Evolutionary conservation across 2,797 vertebrate species (phyloP), one percentile per base, ranked within the genome.

Genomic region (Pampus argenteus): DNA sequence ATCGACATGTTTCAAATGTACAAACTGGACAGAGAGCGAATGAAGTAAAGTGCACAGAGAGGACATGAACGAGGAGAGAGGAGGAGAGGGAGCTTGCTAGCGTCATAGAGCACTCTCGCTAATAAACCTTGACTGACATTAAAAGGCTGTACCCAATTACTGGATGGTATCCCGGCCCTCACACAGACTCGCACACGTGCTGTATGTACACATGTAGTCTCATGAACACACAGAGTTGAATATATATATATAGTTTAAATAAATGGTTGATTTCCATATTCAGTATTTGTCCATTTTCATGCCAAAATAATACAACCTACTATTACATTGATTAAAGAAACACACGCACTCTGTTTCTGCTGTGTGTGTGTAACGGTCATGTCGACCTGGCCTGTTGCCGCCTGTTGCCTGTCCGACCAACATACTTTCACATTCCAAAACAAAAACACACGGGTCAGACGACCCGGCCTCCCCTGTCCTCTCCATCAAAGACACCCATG

Each of bases 121-220:
- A 80, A 90, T 81, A 77, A 71, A 83, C 66, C 62, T 17, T 72
- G 88, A 88, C 83, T 87, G 86, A 91, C 64, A 67, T 82, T 85
- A 85, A 82, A 86, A 78, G 76, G 78, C 77, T 87, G 84, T 71
- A 66, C 66, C 71, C 64, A 63, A 73, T 86, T 86, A 86, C 70
- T 85, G 78, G 56, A 84, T 58, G 60, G 18, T 44, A 49, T 89
- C 65, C 71, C 62, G 79, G 66, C 66, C 76, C 82, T 70, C 85
- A 78, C 82, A 78, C 82, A 82, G 4, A 25, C 69, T 50, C 64
- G 36, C 61, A 63, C 42, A 48, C 71, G 51, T 11, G 11, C 23
- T 26, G 13, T 31, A 25, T 26, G 17, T 44, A 25, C 62, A 62
- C 36, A 74, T 36, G 1, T 29, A 25, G 3, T 10, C 22, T 26